A percentile compares a stretch with the other conserved stretches of the same genome.
Evolutionary conservation across 2,113 vertebrate genomes (phyloP).

Genomic region (Nanorana parkeri): DNA sequence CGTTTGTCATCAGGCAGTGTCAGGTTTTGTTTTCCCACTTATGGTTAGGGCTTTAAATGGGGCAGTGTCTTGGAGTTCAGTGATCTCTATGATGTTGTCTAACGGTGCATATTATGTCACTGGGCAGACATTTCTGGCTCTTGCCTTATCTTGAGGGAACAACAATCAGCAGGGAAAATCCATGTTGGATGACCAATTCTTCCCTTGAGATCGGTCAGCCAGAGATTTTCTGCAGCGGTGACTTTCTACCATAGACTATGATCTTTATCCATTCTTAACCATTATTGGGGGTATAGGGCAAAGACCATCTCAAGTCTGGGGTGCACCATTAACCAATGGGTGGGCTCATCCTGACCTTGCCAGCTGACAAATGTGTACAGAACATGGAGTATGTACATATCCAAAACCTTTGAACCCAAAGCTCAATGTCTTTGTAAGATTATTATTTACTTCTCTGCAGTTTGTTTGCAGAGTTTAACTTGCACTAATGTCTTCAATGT

Average conservation of each 20-base stretch:
- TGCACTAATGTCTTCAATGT: conserved; percentile 78
- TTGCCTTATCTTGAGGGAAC: no score
- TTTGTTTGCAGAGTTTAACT: conserved; percentile 72
- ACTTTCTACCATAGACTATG: no score
- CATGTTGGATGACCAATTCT: no score
- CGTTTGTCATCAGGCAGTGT: not conserved
- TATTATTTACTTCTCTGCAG: conserved; percentile 66
- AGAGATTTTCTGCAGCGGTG: no score
- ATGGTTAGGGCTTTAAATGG: no score
- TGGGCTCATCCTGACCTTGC: not conserved
- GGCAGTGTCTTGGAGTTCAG: not conserved
- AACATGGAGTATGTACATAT: not conserved
- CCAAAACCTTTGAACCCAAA: conserved; percentile 65
- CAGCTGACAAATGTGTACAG: not conserved
- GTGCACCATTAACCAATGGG: no score
- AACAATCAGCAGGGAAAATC: no score
- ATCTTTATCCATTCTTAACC: no score
- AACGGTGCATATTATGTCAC: no score
- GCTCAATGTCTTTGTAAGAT: conserved; percentile 71
- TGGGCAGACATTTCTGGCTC: no score
- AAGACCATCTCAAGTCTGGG: not conserved
- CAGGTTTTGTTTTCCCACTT: not conserved
- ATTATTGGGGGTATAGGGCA: no score
- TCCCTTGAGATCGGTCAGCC: no score
- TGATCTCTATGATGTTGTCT: not conserved